Percentiles rank a stretch among this genome's conserved stretches.
Evolutionary conservation across 2,113 vertebrate genomes (phyloP).

Genomic region (Megaleporinus macrocephalus): DNA sequence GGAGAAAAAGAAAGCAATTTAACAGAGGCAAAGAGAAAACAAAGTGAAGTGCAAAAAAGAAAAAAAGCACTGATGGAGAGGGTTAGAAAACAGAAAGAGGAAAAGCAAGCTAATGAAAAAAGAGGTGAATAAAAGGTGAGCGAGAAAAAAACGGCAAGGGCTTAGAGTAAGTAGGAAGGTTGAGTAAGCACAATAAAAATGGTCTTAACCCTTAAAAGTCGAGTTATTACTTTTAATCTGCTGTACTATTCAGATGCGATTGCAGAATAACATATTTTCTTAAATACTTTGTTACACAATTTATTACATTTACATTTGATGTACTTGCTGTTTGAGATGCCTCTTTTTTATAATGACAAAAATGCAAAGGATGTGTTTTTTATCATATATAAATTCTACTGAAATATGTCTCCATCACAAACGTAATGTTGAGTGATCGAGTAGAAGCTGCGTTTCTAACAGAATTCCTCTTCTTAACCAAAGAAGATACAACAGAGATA

Average conservation of each 20-base stretch:
- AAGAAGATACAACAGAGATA: too few relatives aligned
- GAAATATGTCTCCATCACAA: too few relatives aligned
- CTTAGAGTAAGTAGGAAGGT: background rate
- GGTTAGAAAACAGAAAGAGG: background rate
- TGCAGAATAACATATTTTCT: background rate
- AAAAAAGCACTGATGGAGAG: background rate
- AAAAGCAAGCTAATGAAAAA: background rate
- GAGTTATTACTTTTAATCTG: background rate
- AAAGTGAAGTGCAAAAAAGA: background rate
- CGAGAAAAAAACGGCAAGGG: background rate
- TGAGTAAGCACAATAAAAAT: background rate
- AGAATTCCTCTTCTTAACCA: too few relatives aligned
- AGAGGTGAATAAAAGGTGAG: constrained; percentile 8
- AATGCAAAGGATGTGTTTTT: background rate
- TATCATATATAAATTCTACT: too few relatives aligned
- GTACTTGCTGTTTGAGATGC: background rate
- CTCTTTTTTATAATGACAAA: background rate
- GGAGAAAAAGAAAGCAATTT: background rate
- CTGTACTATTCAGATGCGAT: background rate
- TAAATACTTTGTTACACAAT: background rate
- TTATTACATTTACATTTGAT: background rate
- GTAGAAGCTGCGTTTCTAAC: too few relatives aligned
- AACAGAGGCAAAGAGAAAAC: background rate
- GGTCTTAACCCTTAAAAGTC: background rate
- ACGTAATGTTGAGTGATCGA: too few relatives aligned